Evolutionary conservation across 2,797 vertebrate species (phyloP), one percentile per base, ranked within the genome.

Genomic region (Macropus fuliginosus): DNA sequence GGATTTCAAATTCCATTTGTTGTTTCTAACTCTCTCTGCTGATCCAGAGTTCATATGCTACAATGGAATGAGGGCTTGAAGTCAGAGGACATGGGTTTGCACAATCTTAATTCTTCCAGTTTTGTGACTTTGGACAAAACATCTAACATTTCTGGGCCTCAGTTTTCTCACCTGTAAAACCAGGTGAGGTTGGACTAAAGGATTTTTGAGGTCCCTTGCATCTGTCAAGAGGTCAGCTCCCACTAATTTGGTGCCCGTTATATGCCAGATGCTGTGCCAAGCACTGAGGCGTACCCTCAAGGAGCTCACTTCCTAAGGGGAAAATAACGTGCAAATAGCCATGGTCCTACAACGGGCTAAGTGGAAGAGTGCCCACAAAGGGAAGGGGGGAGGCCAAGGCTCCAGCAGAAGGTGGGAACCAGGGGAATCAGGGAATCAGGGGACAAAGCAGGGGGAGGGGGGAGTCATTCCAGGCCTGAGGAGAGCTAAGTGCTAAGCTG

Each of bases 201-300:
- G 40, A 87, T 46, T 74, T n/a, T 14, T 74, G 62, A 18, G 62
- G 21, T 50, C 9, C 40, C 21, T 87, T 87, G 21, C 24, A 11
- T 18, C 40, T 50, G 40, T 9, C 40, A 87, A 28, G 40, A 18
- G 3, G 18, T 46, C 66, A 81, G n/a, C n/a, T 40, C 18, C 3
- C 8, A 21, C 31, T 4, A 46, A 5, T 54, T 3, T 14, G 18
- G 0, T 6, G 54, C 92, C 40, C 0, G 0, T 12, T 5, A 0
- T 0, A 0, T 40, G 6, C 0, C 11, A 4, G 0, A 24, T 14
- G 54, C 74, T 29, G 5, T 29, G 55, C 55, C 0, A 0, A 56
- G 24, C 4, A 0, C 10, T 0, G 2, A 21, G 40, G 74, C 10
- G 46, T 74, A 3, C 3, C 74, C 74, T 46, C 74, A 81, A 46